Evolutionary conservation across 64 coral and sea anemone genomes (phyloP), one percentile per base, ranked within the genome.

Genomic region (Dendronephthya gigantea): DNA sequence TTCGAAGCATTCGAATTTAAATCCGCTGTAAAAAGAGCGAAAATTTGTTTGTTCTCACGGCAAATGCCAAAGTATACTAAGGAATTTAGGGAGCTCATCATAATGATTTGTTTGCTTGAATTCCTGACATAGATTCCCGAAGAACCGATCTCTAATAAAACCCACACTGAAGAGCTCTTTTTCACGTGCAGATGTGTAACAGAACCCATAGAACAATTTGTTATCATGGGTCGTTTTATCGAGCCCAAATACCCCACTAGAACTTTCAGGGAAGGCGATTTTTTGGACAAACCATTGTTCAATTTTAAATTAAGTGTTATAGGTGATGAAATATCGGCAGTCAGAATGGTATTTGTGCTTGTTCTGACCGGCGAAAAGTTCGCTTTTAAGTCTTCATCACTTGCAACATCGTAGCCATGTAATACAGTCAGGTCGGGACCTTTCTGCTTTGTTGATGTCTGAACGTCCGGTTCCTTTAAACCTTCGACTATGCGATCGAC

Each of bases 241-340:
- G 95, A 98, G 19, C 95, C 95, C 39, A 98, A 88, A 93, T 98
- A 93, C 33, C 95, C 92, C 1, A 98, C 95, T 48, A 98, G 82
- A 23, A 85, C 88, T 39, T 74, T 69, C 37, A 93, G 5, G 29
- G 58, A n/a, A 66, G 58, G 72, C 29, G 36, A 33, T 31, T 39
- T 79, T 39, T 79, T 33, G 15, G 1, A 14, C 32, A 79, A 37
- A 19, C 15, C 7, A 22, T 34, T 79, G 19, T 39, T 39, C 72
- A 39, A 19, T 79, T 79, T 79, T 29, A 37, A 37, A 39, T 79
- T 79, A 62, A 37, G 11, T 79, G 72, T 36, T 33, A 79, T 34
- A 34, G 36, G 37, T 35, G 51, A 19, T 84, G 34, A 27, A 87
- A 87, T 23, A 84, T 89, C 39, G 88, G 72, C 10, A 59, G 84